phyloP scores from a whole-genome alignment of 1,140 invertebrate species.

The Amyelois transitella region DNA sequence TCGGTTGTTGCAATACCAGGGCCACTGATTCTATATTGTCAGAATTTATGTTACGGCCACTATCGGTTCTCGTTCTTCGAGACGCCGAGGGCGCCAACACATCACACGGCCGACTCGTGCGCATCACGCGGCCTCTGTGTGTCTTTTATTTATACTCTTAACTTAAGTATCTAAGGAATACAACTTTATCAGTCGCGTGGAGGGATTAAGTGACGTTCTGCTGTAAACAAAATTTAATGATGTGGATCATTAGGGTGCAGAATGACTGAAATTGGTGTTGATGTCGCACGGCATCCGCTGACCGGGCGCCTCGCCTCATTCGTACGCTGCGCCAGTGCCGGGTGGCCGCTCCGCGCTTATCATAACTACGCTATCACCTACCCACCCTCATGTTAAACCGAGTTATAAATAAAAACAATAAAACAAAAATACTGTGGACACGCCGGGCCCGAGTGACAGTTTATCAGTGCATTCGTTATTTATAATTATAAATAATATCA shows the following conservation, averaged over 20 bases:
- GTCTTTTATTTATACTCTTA: conserved; percentile 43
- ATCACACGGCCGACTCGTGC: conserved; percentile 45
- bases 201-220: conserved; percentile 36
- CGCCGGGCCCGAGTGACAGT: conserved; percentile 33
- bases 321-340: conserved; percentile 39
- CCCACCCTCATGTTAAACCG: conserved; percentile 22
- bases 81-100: conserved; percentile 36
- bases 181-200: conserved; percentile 36
- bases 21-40: conserved; percentile 8
- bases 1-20: conserved; percentile 8
- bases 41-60: conserved; percentile 6
- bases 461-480: conserved; percentile 47
- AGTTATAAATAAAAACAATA: conserved; percentile 14
- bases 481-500: conserved; percentile 32
- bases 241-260: conserved; percentile 26
- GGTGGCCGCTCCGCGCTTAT: conserved; percentile 33
- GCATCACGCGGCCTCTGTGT: conserved; percentile 42
- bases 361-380: conserved; percentile 30
- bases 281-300: conserved; percentile 17
- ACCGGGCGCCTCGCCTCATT: conserved; percentile 35
- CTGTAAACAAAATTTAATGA: conserved; percentile 38
- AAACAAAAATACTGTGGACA: conserved; percentile 22
- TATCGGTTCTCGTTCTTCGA: conserved; percentile 22
- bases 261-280: conserved; percentile 46
- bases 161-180: conserved; percentile 17